Evolutionary conservation across 2,113 vertebrate genomes (phyloP).

Genomic region (Passerina amoena): DNA sequence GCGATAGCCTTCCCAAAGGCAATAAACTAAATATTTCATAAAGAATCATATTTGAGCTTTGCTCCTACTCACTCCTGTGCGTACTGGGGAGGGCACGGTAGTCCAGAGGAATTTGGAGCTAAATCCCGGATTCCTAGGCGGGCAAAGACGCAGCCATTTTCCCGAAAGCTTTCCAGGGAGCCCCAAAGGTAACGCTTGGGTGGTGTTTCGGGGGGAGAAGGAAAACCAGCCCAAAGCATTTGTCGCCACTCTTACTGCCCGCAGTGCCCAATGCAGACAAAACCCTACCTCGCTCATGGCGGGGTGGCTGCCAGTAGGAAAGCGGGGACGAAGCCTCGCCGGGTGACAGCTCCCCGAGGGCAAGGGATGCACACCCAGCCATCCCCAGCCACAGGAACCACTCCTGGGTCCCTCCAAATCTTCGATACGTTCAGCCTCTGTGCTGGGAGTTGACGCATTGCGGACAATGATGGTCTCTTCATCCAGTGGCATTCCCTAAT

Average conservation of each 20-base stretch:
- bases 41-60: not conserved
- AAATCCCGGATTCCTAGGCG: not conserved
- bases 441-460: constrained; percentile 30
- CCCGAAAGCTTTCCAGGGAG: not conserved
- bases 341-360: not conserved
- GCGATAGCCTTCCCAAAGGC: not conserved
- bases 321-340: not conserved
- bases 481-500: constrained; percentile 18
- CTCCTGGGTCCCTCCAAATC: not conserved
- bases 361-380: not conserved
- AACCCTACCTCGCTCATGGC: not conserved
- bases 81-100: not conserved
- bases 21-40: not conserved
- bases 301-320: not conserved
- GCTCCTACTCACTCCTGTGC: not conserved
- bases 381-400: not conserved
- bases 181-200: not conserved
- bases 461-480: constrained; percentile 28
- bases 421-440: not conserved
- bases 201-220: not conserved
- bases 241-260: not conserved
- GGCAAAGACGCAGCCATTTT: not conserved
- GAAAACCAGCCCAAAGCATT: not conserved
- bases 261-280: not conserved
- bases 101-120: not conserved